Percentiles rank a stretch among this genome's conserved stretches.
These are phyloP conservation scores for Diaprepes abbreviatus DNA, from an alignment of 2,888 invertebrate species.

Conservation along the genomic window DNA sequence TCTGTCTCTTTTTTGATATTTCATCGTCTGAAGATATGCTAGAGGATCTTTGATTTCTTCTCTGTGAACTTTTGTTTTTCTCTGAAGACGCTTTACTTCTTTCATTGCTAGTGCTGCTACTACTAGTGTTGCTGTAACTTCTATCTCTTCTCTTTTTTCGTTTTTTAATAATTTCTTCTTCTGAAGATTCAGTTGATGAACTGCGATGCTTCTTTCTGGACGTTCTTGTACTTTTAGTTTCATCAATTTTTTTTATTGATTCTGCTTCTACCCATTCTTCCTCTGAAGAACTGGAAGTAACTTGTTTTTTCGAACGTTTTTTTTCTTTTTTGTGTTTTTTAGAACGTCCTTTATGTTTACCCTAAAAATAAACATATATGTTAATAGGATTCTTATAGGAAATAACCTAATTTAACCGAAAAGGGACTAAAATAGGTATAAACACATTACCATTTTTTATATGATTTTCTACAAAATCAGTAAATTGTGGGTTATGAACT, in stretches of 20 bases:
- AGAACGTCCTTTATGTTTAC: constrained; percentile 37
- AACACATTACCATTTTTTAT: too few relatives aligned
- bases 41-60: background rate
- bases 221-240: background rate
- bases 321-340: constrained; percentile 34
- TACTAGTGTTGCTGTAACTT: background rate
- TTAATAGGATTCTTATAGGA: too few relatives aligned
- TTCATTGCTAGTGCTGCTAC: constrained; percentile 4
- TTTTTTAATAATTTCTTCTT: constrained; percentile 15
- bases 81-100: background rate
- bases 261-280: constrained; percentile 48
- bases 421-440: too few relatives aligned
- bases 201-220: background rate
- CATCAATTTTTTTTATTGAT: constrained; percentile 1
- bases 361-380: too few relatives aligned
- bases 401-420: too few relatives aligned
- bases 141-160: background rate
- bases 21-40: constrained; percentile 2
- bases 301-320: background rate
- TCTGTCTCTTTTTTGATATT: background rate
- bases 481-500: too few relatives aligned
- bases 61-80: constrained; percentile 7
- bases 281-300: constrained; percentile 39
- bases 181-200: constrained; percentile 17
- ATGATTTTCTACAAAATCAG: too few relatives aligned